Percentiles rank a stretch among this genome's conserved stretches.
Conservation (phyloP, 1,140 invertebrate genomes). For the Ooceraea biroi region DNA sequence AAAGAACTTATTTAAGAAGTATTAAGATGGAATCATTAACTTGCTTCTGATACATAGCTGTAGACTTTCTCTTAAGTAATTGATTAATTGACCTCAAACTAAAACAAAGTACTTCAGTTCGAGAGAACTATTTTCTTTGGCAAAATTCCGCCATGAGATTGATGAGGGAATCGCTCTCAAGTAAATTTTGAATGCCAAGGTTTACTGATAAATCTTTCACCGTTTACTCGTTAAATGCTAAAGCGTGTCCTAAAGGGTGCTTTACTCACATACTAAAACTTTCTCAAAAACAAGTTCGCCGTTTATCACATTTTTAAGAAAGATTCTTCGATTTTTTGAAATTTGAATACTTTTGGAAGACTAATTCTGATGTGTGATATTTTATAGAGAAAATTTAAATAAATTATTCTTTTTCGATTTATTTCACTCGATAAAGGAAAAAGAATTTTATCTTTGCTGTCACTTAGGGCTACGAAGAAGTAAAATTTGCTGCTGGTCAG, state of each 20-base stretch:
- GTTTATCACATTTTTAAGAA: neutral
- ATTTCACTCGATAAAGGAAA: neutral
- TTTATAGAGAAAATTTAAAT: neutral
- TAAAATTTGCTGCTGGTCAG: neutral
- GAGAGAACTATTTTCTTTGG: constrained; percentile 1
- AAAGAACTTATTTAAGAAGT: no score
- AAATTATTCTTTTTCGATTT: constrained; percentile 11
- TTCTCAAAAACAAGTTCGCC: neutral
- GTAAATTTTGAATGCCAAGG: constrained; percentile 54
- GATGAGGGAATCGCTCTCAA: constrained; percentile 46
- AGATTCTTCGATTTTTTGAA: neutral
- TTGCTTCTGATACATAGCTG: no score
- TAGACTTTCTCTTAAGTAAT: neutral
- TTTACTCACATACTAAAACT: neutral
- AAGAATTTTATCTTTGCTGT: neutral
- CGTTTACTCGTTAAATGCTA: neutral
- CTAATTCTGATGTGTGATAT: neutral
- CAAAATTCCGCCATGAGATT: constrained; percentile 36
- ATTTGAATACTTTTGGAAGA: neutral
- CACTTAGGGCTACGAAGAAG: neutral
- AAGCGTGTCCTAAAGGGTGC: neutral
- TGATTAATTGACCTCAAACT: neutral
- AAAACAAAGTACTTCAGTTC: neutral
- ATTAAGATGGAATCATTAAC: no score
- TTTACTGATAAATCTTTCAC: constrained; percentile 10